Conservation (phyloP, 2,113 vertebrate species). For the Paradoxurus hermaphroditus region DNA sequence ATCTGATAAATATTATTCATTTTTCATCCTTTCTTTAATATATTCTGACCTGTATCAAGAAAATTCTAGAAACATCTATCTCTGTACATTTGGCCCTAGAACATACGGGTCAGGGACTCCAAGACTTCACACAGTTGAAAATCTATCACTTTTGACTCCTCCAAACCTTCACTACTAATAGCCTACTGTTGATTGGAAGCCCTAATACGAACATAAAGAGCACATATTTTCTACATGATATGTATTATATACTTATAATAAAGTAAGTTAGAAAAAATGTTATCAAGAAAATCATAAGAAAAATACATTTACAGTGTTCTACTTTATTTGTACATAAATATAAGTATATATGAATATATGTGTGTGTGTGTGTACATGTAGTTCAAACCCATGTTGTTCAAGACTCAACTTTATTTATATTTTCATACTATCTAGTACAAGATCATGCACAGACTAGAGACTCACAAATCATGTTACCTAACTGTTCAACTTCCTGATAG, state of each 20-base stretch:
- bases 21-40: neutral
- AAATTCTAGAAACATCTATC: neutral
- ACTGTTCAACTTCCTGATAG: neutral
- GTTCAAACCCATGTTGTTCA: neutral
- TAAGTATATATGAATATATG: too few species aligned
- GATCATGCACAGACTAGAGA: neutral
- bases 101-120: neutral
- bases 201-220: neutral
- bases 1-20: neutral
- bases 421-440: neutral
- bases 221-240: neutral
- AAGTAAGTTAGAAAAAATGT: neutral
- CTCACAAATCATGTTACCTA: neutral
- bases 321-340: neutral
- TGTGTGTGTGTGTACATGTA: too few species aligned
- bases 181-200: neutral
- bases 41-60: neutral
- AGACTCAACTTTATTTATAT: neutral
- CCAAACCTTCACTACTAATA: neutral
- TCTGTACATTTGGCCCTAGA: too few species aligned
- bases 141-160: neutral
- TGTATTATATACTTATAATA: neutral
- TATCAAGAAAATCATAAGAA: neutral
- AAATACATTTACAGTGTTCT: neutral
- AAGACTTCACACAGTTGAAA: neutral